These are phyloP conservation scores for Pardalotus punctatus DNA, from an alignment of 2,113 vertebrate genomes.

Conservation along the genomic window DNA sequence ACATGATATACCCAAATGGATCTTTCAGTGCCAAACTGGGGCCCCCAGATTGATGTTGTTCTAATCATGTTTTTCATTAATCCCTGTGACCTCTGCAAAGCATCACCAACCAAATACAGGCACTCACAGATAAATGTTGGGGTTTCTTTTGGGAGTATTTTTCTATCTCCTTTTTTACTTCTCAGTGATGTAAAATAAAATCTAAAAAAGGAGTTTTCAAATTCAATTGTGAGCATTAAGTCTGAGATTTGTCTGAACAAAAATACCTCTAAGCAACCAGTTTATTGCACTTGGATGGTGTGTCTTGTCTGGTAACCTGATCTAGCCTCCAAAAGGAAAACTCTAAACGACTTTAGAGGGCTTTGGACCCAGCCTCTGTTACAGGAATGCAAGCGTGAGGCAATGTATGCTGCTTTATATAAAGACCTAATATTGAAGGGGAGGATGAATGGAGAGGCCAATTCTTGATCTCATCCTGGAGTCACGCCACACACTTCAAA, in stretches of 20 bases:
- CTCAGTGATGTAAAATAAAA: not conserved
- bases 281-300: constrained; percentile 32
- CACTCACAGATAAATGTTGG: not conserved
- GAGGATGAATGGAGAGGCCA: constrained; percentile 6
- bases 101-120: not conserved
- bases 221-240: not conserved
- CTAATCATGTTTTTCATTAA: constrained; percentile 66
- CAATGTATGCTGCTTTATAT: not conserved
- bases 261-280: constrained; percentile 1
- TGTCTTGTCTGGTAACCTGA: constrained; percentile 24
- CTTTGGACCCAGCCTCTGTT: not conserved
- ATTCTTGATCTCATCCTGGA: constrained; percentile 58
- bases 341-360: not conserved
- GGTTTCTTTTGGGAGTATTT: not conserved
- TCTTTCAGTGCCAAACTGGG: constrained; percentile 16
- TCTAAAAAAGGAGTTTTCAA: not conserved
- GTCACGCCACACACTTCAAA: constrained; percentile 5
- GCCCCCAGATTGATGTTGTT: constrained; percentile 46
- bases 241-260: not conserved
- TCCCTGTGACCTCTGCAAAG: constrained; percentile 49
- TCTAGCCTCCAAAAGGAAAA: constrained; percentile 12
- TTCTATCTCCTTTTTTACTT: not conserved
- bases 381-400: not conserved
- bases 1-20: constrained; percentile 54
- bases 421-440: not conserved